Evolutionary conservation across 2,797 vertebrate genomes (phyloP).

Genomic region (Peromyscus nudipes): DNA sequence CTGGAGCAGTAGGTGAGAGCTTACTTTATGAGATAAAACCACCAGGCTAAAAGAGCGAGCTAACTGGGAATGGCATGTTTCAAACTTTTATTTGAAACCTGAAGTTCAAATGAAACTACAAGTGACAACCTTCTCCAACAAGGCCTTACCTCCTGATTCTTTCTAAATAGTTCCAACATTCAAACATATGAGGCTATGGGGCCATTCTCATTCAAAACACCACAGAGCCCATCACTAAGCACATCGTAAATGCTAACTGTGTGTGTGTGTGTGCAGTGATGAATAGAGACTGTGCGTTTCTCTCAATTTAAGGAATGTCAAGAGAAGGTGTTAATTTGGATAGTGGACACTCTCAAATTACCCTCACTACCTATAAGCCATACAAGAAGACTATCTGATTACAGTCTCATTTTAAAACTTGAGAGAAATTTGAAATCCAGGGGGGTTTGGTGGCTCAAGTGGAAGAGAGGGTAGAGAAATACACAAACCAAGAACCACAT

Average conservation of each 20-base stretch:
- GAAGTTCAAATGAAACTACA: too few species aligned
- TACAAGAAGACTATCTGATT: background rate
- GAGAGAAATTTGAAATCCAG: constrained; percentile 30
- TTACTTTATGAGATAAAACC: background rate
- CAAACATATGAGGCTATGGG: background rate
- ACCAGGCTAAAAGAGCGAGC: background rate
- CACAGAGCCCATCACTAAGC: background rate
- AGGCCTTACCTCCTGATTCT: background rate
- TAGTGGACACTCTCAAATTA: background rate
- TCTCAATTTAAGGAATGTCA: background rate
- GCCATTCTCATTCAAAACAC: background rate
- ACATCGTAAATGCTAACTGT: background rate
- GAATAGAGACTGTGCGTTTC: background rate
- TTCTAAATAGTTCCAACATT: background rate
- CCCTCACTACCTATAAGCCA: background rate
- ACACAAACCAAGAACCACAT: background rate
- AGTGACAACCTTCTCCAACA: background rate
- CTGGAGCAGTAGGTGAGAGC: background rate
- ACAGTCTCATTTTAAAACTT: constrained; percentile 21
- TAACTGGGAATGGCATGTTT: background rate
- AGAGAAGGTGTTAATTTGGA: background rate
- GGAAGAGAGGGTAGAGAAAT: background rate
- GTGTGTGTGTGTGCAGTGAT: background rate
- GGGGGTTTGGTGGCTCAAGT: background rate
- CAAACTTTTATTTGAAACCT: background rate